Percentiles rank a stretch among this genome's conserved stretches.
phyloP scores from a whole-genome alignment of 2,888 invertebrate species.

The Mystacides longicornis region DNA sequence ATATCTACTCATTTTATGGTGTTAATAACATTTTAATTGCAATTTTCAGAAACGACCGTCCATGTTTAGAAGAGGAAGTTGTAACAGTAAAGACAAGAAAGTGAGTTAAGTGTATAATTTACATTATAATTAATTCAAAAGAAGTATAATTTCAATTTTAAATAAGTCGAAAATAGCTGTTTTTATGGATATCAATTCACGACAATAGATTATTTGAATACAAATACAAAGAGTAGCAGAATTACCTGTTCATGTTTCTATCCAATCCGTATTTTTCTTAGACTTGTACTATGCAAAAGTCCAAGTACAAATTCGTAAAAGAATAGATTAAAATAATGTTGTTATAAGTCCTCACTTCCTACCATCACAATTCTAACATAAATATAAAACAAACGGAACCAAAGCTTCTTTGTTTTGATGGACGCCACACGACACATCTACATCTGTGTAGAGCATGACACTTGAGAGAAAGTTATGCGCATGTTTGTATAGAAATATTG shows the following conservation, averaged over 20 bases:
- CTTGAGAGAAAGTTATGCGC: not conserved
- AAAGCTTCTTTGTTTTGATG: conserved; percentile 19
- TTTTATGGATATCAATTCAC: too few species aligned
- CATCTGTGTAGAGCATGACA: conserved; percentile 6
- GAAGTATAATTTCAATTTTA: too few species aligned
- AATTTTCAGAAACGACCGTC: too few species aligned
- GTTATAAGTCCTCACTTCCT: not conserved
- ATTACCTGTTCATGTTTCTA: not conserved
- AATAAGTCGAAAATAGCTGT: too few species aligned
- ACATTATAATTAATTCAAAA: too few species aligned
- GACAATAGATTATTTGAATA: too few species aligned
- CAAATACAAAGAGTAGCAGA: not conserved
- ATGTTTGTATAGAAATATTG: not conserved
- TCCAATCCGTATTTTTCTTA: not conserved
- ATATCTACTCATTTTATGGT: too few species aligned
- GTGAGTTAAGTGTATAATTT: too few species aligned
- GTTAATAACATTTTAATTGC: too few species aligned
- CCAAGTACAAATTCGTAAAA: not conserved
- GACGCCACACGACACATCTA: conserved; percentile 20
- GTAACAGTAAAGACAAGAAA: too few species aligned
- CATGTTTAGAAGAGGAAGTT: too few species aligned
- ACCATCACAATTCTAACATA: not conserved
- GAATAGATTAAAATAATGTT: not conserved
- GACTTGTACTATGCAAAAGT: not conserved
- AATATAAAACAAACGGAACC: not conserved